Evolutionary conservation across 92 coral and sea anemone genomes (phyloP).

Genomic region (Plumapathes pennacea): DNA sequence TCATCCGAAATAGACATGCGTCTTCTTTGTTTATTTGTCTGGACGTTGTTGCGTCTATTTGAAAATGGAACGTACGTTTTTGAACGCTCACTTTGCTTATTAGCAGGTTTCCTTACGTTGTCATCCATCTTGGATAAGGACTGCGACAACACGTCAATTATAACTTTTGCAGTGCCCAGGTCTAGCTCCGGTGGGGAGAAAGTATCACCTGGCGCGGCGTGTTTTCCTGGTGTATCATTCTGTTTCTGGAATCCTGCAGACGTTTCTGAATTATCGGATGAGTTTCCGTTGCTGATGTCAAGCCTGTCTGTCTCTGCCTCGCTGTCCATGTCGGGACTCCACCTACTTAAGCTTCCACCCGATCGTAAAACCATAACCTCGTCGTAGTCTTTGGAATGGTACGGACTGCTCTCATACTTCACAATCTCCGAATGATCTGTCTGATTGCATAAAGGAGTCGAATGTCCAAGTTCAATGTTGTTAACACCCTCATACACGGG

Average conservation of each 20-base stretch:
- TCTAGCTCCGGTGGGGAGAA: too few species aligned
- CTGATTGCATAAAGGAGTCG: constrained; percentile 54
- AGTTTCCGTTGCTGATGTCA: constrained; percentile 73
- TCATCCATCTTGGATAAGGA: too few species aligned
- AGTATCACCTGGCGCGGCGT: constrained; percentile 4
- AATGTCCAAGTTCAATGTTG: constrained; percentile 71
- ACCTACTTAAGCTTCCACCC: constrained; percentile 1
- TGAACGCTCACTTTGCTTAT: too few species aligned
- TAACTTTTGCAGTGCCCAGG: too few species aligned
- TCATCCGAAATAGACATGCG: too few species aligned
- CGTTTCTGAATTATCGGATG: constrained; percentile 46
- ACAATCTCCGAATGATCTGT: constrained; percentile 58
- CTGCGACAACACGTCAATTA: too few species aligned
- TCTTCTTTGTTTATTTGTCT: too few species aligned
- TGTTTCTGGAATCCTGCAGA: constrained; percentile 23
- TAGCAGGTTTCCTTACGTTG: too few species aligned
- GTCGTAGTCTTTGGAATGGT: constrained; percentile 53
- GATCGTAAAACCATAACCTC: constrained; percentile 25
- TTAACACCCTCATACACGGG: constrained; percentile 70
- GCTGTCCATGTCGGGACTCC: constrained; percentile 37
- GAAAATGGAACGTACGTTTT: too few species aligned
- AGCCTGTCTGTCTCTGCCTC: constrained; percentile 74
- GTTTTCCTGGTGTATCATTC: constrained; percentile 20
- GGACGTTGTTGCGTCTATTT: too few species aligned
- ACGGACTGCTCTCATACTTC: constrained; percentile 78